Conservation (phyloP, 2,797 vertebrate species). For the Sebastes matsubarae region DNA sequence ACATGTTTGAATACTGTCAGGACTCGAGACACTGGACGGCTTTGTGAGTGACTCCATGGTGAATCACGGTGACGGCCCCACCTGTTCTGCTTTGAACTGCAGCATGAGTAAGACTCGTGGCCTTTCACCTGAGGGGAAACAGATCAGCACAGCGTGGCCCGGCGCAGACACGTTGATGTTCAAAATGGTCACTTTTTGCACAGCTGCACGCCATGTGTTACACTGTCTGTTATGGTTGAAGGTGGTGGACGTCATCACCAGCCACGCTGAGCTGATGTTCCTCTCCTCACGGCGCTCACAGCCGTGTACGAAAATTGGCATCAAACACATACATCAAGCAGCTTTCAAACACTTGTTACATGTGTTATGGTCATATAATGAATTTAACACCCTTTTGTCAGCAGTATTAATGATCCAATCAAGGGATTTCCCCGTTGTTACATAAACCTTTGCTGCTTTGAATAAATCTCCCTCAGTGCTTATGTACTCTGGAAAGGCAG, state of each 20-base stretch:
- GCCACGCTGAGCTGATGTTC: constrained; percentile 33
- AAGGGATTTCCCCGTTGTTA: constrained; percentile 72
- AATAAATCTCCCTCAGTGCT: constrained; percentile 76
- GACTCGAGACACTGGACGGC: constrained; percentile 31
- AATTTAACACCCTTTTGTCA: constrained; percentile 79
- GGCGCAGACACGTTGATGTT: constrained; percentile 29
- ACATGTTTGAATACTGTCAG: constrained; percentile 28
- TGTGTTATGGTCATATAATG: constrained; percentile 78
- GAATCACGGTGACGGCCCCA: constrained; percentile 50
- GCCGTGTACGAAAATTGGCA: constrained; percentile 5
- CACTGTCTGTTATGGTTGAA: constrained; percentile 49
- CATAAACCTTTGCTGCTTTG: constrained; percentile 71
- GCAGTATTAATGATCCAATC: constrained; percentile 79
- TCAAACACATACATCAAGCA: constrained; percentile 41
- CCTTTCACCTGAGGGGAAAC: constrained; percentile 51
- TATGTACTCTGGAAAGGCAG: constrained; percentile 52
- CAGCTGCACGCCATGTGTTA: constrained; percentile 79
- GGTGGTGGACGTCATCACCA: constrained; percentile 24
- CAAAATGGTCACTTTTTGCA: constrained; percentile 48
- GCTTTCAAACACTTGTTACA: constrained; percentile 77
- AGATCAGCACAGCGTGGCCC: constrained; percentile 14
- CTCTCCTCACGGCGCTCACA: constrained; percentile 13
- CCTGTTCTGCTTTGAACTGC: constrained; percentile 67
- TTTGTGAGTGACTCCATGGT: constrained; percentile 49
- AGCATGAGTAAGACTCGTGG: constrained; percentile 32